Evolutionary conservation across 2,888 invertebrate genomes (phyloP).

Genomic region (Xylota segnis): DNA sequence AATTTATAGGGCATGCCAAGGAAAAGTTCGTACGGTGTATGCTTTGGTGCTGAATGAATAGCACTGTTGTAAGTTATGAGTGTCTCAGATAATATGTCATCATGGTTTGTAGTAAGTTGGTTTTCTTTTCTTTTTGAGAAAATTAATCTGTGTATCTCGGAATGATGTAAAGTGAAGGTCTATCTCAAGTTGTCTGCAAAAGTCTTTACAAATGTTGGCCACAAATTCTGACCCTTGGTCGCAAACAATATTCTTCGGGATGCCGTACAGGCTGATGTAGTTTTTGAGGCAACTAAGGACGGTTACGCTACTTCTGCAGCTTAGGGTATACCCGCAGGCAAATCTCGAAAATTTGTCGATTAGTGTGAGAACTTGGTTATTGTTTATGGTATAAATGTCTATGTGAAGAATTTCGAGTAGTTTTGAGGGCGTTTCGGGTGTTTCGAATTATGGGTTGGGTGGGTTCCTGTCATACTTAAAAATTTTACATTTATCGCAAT

Average conservation of each 20-base stretch:
- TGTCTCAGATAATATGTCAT: conserved; percentile 38
- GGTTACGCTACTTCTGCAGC: conserved; percentile 29
- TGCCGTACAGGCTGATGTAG: conserved; percentile 43
- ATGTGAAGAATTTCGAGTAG: conserved; percentile 70
- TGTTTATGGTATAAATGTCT: conserved; percentile 64
- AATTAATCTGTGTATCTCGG: conserved; percentile 69
- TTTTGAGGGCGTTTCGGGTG: conserved; percentile 66
- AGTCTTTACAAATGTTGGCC: conserved; percentile 57
- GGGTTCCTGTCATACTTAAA: no score
- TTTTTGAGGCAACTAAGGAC: conserved; percentile 27
- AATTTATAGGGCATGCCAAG: conserved; percentile 7
- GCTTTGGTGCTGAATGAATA: conserved; percentile 51
- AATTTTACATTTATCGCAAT: conserved; percentile 61
- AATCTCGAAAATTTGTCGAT: not conserved
- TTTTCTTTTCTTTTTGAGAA: conserved; percentile 33
- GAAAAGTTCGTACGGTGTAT: conserved; percentile 57
- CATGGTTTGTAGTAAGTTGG: conserved; percentile 30
- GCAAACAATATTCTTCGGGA: conserved; percentile 35
- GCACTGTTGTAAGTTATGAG: conserved; percentile 30
- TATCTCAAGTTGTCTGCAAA: conserved; percentile 52
- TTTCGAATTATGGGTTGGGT: no score
- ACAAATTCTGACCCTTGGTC: conserved; percentile 31
- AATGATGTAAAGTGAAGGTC: conserved; percentile 48
- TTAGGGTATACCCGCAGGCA: conserved; percentile 33
- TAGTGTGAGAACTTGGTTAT: conserved; percentile 32